Base-by-base conservation (phyloP, 2,113 vertebrate genomes). In the Neogobius melanostomus region DNA sequence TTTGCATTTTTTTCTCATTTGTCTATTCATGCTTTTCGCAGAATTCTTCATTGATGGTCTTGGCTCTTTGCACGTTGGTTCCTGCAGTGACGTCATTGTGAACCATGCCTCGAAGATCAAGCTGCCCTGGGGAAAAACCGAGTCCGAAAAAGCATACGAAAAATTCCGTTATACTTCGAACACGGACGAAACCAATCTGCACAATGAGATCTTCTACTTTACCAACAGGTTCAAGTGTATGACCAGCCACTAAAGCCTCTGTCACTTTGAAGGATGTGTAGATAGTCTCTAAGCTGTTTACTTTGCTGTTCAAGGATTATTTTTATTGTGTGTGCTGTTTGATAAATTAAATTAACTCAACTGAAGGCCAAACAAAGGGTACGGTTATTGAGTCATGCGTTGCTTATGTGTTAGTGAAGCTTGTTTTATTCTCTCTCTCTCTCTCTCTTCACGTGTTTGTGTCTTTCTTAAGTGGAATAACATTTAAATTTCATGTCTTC, bases 11-110 rank as follows among this genome's bases (percentile, higher is more conserved):
- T 11, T 6, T 21, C 14, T 36, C 0, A 45, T 11, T 8, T 66
- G 6, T n/a, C 14, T 51, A 6, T 44, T 14, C 11, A 9, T 63
- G 17, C 21, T 48, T 6, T 65, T 71, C 21, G 17, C 84, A 98
- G 96, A 97, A 84, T 98, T 98, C 89, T 98, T 96, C 74, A 88
- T 97, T 5, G 96, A 97, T 0, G 95, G 91, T 2, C 91, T 98
- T 60, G 95, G 96, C 36, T 80, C 87, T 52, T 92, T 98, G 48
- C 95, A 94, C 12, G 90, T 98, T 12, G 96, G 94, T 51, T 98
- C 96, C 47, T 98, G 97, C 42, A 93, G 92, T 5, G 93, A 97
- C 0, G 78, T 98, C 15, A 73, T 95, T 0, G 85, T 98, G 79
- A 93, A 90, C 60, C 96, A 98, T 0, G 95, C 95, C 0, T 96